A percentile compares a stretch with the other conserved stretches of the same genome.
phyloP scores from a whole-genome alignment of 2,797 vertebrate species.

The Lateolabrax maculatus region DNA sequence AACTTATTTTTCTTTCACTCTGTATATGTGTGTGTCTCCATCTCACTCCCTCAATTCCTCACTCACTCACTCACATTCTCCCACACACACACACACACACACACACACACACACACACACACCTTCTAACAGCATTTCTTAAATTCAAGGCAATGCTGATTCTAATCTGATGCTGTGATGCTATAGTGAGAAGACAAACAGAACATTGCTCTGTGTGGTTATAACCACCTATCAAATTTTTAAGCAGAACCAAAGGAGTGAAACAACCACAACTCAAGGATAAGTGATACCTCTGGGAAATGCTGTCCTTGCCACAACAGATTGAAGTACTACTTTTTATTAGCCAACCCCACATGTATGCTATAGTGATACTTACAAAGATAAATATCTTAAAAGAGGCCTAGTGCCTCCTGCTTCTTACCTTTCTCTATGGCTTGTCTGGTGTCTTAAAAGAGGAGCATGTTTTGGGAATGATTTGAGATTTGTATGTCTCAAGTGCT shows the following conservation, averaged over 20 bases:
- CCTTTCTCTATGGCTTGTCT: conserved; percentile 7
- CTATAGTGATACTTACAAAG: conserved; percentile 27
- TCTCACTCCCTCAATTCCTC: too few species aligned
- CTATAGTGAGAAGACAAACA: conserved; percentile 45
- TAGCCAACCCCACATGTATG: conserved; percentile 44
- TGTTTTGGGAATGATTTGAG: conserved; percentile 7
- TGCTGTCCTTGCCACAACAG: conserved; percentile 50
- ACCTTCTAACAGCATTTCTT: conserved; percentile 6
- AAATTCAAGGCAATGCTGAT: conserved; percentile 11
- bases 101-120: background rate
- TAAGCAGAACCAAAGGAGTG: conserved; percentile 59
- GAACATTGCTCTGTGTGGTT: conserved; percentile 67
- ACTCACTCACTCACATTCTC: background rate
- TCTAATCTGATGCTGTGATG: conserved; percentile 45
- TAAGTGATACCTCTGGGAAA: conserved; percentile 64
- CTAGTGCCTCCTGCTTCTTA: background rate
- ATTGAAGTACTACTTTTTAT: conserved; percentile 49
- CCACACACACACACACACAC: background rate
- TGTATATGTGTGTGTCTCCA: background rate
- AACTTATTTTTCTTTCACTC: conserved; percentile 13
- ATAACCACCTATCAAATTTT: conserved; percentile 68
- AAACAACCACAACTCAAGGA: conserved; percentile 64
- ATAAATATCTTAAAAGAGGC: conserved; percentile 31
- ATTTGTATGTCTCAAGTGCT: conserved; percentile 17
- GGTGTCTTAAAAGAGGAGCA: conserved; percentile 33